These are phyloP conservation scores for Leptinotarsa lineolata DNA, from an alignment of 1,140 invertebrate genomes.

Conservation along the genomic window DNA sequence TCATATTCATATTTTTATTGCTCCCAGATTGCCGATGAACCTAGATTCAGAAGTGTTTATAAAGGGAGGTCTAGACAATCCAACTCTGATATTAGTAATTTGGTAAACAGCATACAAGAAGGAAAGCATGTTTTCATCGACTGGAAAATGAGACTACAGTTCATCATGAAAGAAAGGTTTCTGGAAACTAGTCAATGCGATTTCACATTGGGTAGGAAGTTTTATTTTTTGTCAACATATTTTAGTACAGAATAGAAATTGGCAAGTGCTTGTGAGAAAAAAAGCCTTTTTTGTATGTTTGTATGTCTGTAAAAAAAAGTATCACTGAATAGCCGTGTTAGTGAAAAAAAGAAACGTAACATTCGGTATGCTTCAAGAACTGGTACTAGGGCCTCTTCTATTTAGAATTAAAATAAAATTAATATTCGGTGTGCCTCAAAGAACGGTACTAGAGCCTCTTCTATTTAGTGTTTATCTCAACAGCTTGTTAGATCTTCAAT, in stretches of 20 bases:
- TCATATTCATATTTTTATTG: neutral
- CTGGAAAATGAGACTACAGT: slow-evolving; percentile 75
- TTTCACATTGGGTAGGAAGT: slow-evolving; percentile 66
- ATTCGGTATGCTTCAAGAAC: no score
- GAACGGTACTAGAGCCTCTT: no score
- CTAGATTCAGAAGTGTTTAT: slow-evolving; percentile 31
- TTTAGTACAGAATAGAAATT: neutral
- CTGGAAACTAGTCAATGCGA: slow-evolving; percentile 67
- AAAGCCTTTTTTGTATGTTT: neutral
- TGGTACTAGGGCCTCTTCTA: no score
- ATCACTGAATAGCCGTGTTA: neutral
- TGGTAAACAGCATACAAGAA: slow-evolving; percentile 65
- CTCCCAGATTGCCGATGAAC: slow-evolving; percentile 60
- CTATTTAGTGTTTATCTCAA: no score
- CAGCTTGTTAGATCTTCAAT: no score
- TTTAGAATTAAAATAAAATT: no score
- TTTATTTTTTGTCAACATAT: neutral
- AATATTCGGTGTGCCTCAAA: no score
- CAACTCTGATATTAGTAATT: slow-evolving; percentile 58
- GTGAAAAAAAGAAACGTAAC: neutral
- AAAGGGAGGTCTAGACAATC: slow-evolving; percentile 45
- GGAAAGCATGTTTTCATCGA: slow-evolving; percentile 78
- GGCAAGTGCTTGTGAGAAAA: neutral
- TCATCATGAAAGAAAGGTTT: slow-evolving; percentile 69
- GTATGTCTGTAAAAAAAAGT: neutral